Evolutionary conservation across 2,113 vertebrate genomes (phyloP).

Genomic region (Vicugna pacos): DNA sequence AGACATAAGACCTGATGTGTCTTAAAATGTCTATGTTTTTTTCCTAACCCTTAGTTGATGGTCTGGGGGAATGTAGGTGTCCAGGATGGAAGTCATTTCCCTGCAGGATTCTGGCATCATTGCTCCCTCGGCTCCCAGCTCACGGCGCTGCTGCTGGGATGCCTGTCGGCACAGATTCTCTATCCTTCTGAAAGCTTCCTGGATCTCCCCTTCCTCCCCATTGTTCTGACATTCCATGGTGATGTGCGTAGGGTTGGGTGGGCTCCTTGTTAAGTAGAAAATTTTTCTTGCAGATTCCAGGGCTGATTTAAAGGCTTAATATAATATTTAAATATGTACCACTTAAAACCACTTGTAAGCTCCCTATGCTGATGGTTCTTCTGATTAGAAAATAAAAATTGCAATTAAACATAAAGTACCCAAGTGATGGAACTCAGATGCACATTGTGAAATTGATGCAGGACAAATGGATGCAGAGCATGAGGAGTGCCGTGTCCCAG

Average conservation of each 20-base stretch:
- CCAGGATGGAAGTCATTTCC: not conserved
- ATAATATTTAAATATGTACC: not conserved
- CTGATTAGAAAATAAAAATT: constrained; percentile 11
- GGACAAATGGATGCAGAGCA: too few relatives aligned
- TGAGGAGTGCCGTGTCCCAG: too few relatives aligned
- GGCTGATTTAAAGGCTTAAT: not conserved
- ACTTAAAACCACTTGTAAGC: not conserved
- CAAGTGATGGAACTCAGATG: not conserved
- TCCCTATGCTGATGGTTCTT: not conserved
- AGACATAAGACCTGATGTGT: not conserved
- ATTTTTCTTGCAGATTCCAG: not conserved
- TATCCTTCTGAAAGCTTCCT: not conserved
- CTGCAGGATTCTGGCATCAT: not conserved
- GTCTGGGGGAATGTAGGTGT: rapidly evolving
- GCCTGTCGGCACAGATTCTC: not conserved
- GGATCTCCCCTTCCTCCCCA: not conserved
- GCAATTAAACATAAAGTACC: not conserved
- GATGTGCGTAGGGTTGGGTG: too few relatives aligned
- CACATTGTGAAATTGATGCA: too few relatives aligned
- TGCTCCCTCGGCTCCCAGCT: not conserved
- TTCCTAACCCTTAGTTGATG: not conserved
- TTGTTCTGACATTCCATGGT: not conserved
- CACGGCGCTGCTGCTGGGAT: not conserved
- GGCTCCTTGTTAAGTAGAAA: not conserved
- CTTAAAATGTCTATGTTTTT: not conserved